Evolutionary conservation across 2,113 vertebrate genomes (phyloP), one percentile per base, ranked within the genome.

Genomic region (Scomber scombrus): DNA sequence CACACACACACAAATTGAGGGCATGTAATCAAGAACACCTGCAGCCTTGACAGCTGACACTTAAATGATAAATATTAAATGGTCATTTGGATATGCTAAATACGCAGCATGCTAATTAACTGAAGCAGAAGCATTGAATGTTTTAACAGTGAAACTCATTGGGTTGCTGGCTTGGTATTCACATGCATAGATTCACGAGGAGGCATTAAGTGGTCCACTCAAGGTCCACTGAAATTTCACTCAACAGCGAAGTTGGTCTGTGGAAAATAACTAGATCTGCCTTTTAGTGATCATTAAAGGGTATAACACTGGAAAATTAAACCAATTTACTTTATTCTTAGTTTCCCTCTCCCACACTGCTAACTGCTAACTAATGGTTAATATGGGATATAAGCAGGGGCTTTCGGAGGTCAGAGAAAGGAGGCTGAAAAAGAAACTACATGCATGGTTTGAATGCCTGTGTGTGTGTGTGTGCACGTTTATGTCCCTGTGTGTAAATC

Each of bases 21-120:
- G 52, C 71, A 68, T 54, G 71, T 80, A 80, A 92, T 80, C 43
- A 77, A 81, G 81, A 90, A 90, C 90, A 92, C 89, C 86, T 92
- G 90, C 77, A 76, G 77, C 71, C 85, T 68, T 89, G 91, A 91
- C 89, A 93, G 88, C 54, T 86, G 86, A 93, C 86, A 89, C 79
- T 75, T 60, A 88, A 86, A 84, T 91, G 58, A 88, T 91, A 87
- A 91, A 91, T 93, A 93, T 74, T 77, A 89, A 88, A 93, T 85
- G 82, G 69, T 85, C 85, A 91, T 91, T 87, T 80, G 68, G 72
- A 65, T 71, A 80, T 81, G 79, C 80, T 73, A 88, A 87, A 75
- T 84, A 89, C 83, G 63, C 72, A 10, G 66, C 83, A 88, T 89
- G 65, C 80, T 90, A 82, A 90, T 92, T 56, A 86, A 58, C 34